These are phyloP conservation scores for Coleophora flavipennella DNA, from an alignment of 2,888 invertebrate genomes.

Conservation along the genomic window DNA sequence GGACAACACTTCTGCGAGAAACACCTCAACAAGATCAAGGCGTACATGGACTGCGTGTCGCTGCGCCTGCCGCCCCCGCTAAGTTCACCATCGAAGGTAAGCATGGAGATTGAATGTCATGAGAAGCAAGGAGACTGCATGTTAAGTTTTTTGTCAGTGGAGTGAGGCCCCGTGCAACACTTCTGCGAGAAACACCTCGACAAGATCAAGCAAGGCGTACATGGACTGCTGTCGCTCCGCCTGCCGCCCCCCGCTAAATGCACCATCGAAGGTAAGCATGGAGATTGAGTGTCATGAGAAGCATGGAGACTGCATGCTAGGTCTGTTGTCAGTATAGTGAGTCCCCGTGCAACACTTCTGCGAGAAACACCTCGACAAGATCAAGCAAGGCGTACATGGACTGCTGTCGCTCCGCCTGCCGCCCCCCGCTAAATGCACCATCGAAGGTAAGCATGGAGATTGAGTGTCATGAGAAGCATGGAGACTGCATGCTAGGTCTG, in stretches of 20 bases:
- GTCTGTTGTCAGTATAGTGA: no score
- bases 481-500: no score
- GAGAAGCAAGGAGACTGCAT: no score
- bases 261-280: conserved; percentile 93
- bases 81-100: conserved; percentile 95
- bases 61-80: conserved; percentile 88
- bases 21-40: conserved; percentile 91
- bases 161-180: conserved; percentile 94
- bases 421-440: conserved; percentile 93
- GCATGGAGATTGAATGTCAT: no score
- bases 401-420: conserved; percentile 87
- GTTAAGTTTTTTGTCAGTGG: no score
- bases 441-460: conserved; percentile 94
- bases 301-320: no score
- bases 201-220: conserved; percentile 91
- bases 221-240: conserved; percentile 88
- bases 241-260: conserved; percentile 94
- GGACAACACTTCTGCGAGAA: conserved; percentile 98
- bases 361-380: conserved; percentile 94
- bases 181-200: conserved; percentile 96
- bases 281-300: no score
- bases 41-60: conserved; percentile 91
- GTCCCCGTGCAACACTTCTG: conserved; percentile 96
- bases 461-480: no score
- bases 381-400: conserved; percentile 93